Conservation (phyloP, 2,113 vertebrate genomes). For the Malurus elegans region DNA sequence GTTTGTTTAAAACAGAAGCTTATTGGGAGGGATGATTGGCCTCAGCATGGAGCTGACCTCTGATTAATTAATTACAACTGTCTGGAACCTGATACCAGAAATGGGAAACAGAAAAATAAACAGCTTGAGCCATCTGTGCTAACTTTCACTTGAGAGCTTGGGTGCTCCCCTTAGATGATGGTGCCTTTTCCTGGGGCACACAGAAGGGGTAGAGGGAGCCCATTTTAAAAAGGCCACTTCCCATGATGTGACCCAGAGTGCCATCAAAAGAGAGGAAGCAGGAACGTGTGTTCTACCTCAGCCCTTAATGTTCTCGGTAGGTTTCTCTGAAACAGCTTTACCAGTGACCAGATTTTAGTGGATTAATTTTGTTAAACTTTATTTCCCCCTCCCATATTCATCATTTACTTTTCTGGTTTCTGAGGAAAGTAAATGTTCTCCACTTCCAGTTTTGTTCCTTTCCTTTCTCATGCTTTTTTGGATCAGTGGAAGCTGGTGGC, state of each 20-base stretch:
- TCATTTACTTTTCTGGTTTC: neutral
- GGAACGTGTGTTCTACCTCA: neutral
- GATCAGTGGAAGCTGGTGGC: neutral
- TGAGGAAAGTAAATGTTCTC: neutral
- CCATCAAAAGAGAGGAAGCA: neutral
- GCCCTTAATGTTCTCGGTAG: neutral
- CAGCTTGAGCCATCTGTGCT: neutral
- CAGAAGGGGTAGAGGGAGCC: neutral
- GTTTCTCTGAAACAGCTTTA: neutral
- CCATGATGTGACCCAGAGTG: neutral
- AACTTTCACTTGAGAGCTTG: neutral
- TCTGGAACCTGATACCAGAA: neutral
- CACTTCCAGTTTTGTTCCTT: neutral
- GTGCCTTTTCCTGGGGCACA: neutral
- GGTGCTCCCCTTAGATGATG: neutral
- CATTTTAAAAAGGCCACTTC: neutral
- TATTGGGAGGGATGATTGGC: neutral
- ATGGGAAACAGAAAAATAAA: neutral
- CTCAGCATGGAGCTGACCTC: neutral
- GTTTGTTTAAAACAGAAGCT: neutral
- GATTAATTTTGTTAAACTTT: neutral
- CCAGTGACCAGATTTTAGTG: neutral
- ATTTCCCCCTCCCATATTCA: neutral
- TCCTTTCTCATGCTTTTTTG: neutral
- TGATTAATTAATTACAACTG: neutral